Conservation (phyloP, 1,140 invertebrate species). For the Ooceraea biroi region DNA sequence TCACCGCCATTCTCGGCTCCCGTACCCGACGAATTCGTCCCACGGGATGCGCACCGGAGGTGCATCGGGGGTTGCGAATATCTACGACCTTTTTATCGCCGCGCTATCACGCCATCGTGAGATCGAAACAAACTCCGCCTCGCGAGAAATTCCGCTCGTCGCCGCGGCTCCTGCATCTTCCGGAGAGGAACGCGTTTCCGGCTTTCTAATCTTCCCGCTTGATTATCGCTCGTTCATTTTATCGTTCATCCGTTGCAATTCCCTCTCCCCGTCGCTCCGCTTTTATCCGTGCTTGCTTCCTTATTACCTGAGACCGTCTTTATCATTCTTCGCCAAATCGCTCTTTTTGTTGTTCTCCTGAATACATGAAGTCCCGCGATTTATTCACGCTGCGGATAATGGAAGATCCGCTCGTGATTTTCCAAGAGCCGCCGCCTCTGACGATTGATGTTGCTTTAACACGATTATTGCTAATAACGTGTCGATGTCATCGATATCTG, state of each 20-base stretch:
- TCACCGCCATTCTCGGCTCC: slow-evolving; percentile 60
- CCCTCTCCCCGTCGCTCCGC: neutral
- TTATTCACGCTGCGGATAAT: neutral
- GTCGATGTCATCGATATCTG: neutral
- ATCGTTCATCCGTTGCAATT: slow-evolving; percentile 21
- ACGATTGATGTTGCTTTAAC: neutral
- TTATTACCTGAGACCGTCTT: slow-evolving; percentile 29
- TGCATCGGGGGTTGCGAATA: slow-evolving; percentile 44
- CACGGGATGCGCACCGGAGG: slow-evolving; percentile 57
- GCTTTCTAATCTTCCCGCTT: slow-evolving; percentile 6
- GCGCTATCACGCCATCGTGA: slow-evolving; percentile 33
- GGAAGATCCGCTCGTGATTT: too few relatives aligned
- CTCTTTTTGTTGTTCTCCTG: slow-evolving; percentile 42
- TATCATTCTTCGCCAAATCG: neutral
- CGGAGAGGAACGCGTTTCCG: neutral
- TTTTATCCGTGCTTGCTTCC: too few relatives aligned
- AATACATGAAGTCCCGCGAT: slow-evolving; percentile 1
- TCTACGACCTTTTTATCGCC: slow-evolving; percentile 58
- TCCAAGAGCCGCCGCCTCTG: neutral
- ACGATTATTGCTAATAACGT: neutral
- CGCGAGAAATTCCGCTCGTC: neutral
- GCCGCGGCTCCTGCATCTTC: neutral
- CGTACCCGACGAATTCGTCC: slow-evolving; percentile 60
- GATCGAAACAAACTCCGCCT: slow-evolving; percentile 50
- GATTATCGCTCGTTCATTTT: slow-evolving; percentile 12